Base-by-base conservation (phyloP, 2,888 invertebrate genomes). In the Hanleya hanleyi region DNA sequence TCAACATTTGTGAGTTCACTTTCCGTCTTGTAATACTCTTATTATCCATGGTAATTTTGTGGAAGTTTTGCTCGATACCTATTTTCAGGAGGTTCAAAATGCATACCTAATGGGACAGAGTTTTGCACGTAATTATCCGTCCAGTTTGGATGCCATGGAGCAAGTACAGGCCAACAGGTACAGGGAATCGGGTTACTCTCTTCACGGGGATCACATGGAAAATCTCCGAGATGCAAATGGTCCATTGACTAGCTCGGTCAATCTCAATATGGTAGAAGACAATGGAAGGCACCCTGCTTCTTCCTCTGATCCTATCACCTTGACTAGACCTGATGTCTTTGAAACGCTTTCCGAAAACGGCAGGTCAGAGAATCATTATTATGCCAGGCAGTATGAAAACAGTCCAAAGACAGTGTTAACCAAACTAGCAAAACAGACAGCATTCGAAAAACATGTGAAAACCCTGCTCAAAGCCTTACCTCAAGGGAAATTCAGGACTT, bases 31-130 rank as follows among this genome's bases (percentile, higher is more conserved):
- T n/a, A n/a, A n/a, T n/a, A n/a, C n/a, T n/a, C n/a, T n/a, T n/a
- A n/a, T n/a, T n/a, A n/a, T n/a, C n/a, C n/a, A n/a, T n/a, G n/a
- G n/a, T n/a, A n/a, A n/a, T n/a, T n/a, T n/a, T n/a, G n/a, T n/a
- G n/a, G n/a, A n/a, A n/a, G n/a, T n/a, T n/a, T n/a, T n/a, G n/a
- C n/a, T n/a, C n/a, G n/a, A n/a, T n/a, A n/a, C n/a, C n/a, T n/a
- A n/a, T 66, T 66, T 33, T 65, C 36, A 51, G 62, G 22, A 35
- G 26, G 9, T 37, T 36, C 32, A 73, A 7, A 49, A 68, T 50
- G 79, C 81, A 5, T 81, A 80, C 49, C 18, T 47, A 1, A 69
- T 80, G 64, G 83, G 82, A 2, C 76, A 83, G 67, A 65, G 77
- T 70, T 79, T 81, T 75, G 77, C 76, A 22, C 71, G 77, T 26